These are phyloP conservation scores for Lithobates pipiens DNA, from an alignment of 2,797 vertebrate species.

Conservation along the genomic window DNA sequence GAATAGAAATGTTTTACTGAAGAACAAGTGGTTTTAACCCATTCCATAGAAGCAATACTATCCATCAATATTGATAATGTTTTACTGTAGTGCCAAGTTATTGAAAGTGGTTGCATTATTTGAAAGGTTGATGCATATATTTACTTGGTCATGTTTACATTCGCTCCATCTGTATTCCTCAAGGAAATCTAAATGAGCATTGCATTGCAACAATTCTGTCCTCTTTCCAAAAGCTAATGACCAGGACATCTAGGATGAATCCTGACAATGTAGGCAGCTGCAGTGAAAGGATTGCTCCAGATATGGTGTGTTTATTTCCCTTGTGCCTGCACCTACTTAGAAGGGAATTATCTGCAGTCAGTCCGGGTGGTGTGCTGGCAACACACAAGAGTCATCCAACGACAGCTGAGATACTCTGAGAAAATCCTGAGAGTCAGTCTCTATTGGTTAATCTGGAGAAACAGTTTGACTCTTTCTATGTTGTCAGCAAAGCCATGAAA, in stretches of 20 bases:
- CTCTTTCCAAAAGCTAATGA: constrained; percentile 48
- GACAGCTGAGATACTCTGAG: not conserved
- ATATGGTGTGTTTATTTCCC: constrained; percentile 47
- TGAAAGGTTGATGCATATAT: constrained; percentile 13
- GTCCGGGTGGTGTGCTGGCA: constrained; percentile 17
- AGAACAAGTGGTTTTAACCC: constrained; percentile 35
- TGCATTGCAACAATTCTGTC: constrained; percentile 16
- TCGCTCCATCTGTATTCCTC: constrained; percentile 6
- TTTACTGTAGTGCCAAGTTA: not conserved
- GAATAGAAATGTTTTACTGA: constrained; percentile 62
- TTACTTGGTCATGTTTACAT: constrained; percentile 29
- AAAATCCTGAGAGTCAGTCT: not conserved
- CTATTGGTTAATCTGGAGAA: constrained; percentile 5
- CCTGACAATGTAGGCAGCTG: constrained; percentile 20
- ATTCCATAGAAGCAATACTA: not conserved
- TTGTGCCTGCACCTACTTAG: constrained; percentile 33
- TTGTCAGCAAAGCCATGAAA: not conserved
- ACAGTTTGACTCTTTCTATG: not conserved
- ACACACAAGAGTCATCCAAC: not conserved
- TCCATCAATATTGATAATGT: not conserved
- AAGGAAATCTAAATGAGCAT: constrained; percentile 21
- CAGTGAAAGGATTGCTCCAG: constrained; percentile 19
- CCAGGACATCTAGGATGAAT: constrained; percentile 32
- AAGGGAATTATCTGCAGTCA: constrained; percentile 48
- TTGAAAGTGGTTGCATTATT: not conserved